A percentile compares a stretch with the other conserved stretches of the same genome.
Conservation (phyloP, 1,140 invertebrate species). For the Himalopsyche phryganea region DNA sequence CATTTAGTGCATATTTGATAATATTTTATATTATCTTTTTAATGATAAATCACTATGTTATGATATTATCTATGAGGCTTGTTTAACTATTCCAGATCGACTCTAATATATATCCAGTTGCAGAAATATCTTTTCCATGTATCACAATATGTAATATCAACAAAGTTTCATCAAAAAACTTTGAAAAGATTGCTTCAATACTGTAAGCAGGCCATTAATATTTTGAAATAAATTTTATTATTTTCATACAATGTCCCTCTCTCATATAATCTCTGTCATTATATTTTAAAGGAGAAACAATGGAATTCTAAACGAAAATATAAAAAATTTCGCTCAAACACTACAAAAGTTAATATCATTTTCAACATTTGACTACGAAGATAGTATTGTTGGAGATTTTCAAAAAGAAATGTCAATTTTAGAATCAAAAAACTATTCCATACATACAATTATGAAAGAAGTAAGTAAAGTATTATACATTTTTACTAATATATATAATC, state of each 20-base stretch:
- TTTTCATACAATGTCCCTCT: background rate
- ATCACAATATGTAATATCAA: constrained; percentile 30
- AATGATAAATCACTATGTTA: no score
- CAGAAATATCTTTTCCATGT: constrained; percentile 21
- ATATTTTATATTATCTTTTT: no score
- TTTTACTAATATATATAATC: background rate
- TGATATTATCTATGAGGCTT: no score
- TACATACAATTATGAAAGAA: constrained; percentile 24
- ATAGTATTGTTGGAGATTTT: constrained; percentile 11
- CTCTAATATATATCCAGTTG: constrained; percentile 14
- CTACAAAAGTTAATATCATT: constrained; percentile 17
- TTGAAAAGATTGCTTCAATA: constrained; percentile 16
- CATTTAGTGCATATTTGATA: no score
- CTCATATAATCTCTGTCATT: constrained; percentile 4
- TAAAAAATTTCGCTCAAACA: constrained; percentile 17
- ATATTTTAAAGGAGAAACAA: constrained; percentile 17
- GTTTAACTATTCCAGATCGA: constrained; percentile 21
- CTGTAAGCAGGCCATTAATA: no score
- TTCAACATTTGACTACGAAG: constrained; percentile 16
- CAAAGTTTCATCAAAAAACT: constrained; percentile 27
- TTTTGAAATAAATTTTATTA: background rate
- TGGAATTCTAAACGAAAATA: constrained; percentile 6
- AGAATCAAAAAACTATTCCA: constrained; percentile 16
- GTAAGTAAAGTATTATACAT: constrained; percentile 13
- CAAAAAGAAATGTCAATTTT: constrained; percentile 21